Conservation (phyloP, 2,888 invertebrate species). For the Temnothorax ravouxi region DNA sequence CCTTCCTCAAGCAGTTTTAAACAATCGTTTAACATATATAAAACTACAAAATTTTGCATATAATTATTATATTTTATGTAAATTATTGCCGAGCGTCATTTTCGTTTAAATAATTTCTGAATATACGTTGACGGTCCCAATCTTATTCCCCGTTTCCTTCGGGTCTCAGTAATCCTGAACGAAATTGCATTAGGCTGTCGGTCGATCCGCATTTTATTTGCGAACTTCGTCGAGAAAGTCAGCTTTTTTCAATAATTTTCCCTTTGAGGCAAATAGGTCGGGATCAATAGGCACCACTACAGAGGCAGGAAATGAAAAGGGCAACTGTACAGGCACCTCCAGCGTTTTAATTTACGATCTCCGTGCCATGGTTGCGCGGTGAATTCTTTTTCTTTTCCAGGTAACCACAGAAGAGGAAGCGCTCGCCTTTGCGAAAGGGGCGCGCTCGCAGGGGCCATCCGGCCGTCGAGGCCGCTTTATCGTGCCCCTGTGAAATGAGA, state of each 20-base stretch:
- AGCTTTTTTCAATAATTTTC: constrained; percentile 26
- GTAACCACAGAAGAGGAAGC: constrained; percentile 29
- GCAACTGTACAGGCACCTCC: not conserved
- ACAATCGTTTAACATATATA: not conserved
- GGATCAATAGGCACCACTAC: not conserved
- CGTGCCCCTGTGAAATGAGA: constrained; percentile 62
- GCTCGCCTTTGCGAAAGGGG: constrained; percentile 50
- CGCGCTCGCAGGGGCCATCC: constrained; percentile 51
- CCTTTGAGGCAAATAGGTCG: not conserved
- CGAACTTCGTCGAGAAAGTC: not conserved
- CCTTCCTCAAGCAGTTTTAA: not conserved
- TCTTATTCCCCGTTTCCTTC: not conserved
- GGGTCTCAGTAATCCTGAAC: not conserved
- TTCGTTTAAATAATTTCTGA: not conserved
- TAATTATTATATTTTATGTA: not conserved
- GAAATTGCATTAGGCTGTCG: constrained; percentile 13
- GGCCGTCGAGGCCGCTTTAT: constrained; percentile 58
- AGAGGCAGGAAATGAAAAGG: constrained; percentile 9
- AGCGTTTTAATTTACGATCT: constrained; percentile 36
- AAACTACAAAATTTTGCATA: not conserved
- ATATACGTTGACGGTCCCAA: not conserved
- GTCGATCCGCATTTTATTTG: constrained; percentile 13
- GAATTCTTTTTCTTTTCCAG: constrained; percentile 36
- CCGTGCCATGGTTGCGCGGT: not conserved
- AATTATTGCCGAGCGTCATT: not conserved